Evolutionary conservation across 2,888 invertebrate species (phyloP), one percentile per base, ranked within the genome.

Genomic region (Bugulina stolonifera): DNA sequence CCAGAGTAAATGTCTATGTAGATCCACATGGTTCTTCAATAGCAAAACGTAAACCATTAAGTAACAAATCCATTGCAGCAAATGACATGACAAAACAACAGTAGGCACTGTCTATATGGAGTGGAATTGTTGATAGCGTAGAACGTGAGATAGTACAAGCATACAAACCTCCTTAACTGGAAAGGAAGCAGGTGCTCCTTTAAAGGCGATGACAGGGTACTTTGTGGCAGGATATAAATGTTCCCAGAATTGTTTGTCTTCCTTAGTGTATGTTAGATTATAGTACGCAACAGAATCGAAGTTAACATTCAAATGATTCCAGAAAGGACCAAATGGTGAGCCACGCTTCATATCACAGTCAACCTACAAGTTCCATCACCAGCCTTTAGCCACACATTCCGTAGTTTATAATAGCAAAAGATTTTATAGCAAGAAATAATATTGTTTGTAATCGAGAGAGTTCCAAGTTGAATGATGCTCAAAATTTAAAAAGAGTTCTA

Each of bases 161-260:
- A 52, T 14, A 57, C 57, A n/a, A 23, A 57, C 72, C 29, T 77
- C 73, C n/a, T 73, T 54, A 72, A 83, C 78, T 2, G 84, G 84
- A 73, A 80, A 84, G 1, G 77, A 72, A 2, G 83, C 82, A 58
- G 84, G 84, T 1, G 84, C 82, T 25, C 83, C 84, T 71, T 78
- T 79, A 72, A 83, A 75, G 22, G 83, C 81, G 18, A 83, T 72
- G 18, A 84, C 83, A 69, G 83, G 83, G 73, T 80, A 82, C 71
- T 79, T 78, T n/a, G 74, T 73, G 0, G 80, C 72, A 25, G 82
- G 82, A 76, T 78, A 82, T 71, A 80, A 81, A 71, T 54, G 22
- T 25, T 54, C 57, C 74, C 74, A 74, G 23, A 34, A 55, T 0
- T 69, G 57, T 23, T 34, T 72, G 22, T 35, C 35, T 69, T 58